Percentiles rank a stretch among this genome's conserved stretches.
Conservation (phyloP, 2,113 vertebrate species). For the Hypanus sabinus region DNA sequence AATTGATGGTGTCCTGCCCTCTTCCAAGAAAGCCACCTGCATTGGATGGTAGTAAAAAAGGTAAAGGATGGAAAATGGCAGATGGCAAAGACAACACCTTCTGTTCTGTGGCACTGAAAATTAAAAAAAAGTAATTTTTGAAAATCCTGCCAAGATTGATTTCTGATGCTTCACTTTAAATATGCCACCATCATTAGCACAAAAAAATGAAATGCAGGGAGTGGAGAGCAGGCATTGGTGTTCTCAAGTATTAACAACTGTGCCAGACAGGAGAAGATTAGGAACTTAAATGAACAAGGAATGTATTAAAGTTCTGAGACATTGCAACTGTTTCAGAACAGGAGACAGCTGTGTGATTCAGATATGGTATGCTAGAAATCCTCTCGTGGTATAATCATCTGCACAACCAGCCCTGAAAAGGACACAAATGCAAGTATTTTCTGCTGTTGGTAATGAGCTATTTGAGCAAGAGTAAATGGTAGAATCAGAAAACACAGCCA, state of each 20-base stretch:
- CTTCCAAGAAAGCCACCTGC: background rate
- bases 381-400: no score
- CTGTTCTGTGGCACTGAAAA: background rate
- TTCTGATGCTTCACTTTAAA: background rate
- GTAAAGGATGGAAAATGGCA: background rate
- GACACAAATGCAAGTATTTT: no score
- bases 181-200: background rate
- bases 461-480: no score
- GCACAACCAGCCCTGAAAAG: no score
- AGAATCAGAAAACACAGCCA: no score
- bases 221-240: background rate
- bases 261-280: no score
- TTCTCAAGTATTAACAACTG: background rate
- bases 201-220: background rate
- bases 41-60: background rate
- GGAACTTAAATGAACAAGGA: no score
- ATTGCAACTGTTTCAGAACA: no score
- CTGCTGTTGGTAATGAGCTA: no score
- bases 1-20: background rate
- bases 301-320: no score
- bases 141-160: background rate
- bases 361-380: no score
- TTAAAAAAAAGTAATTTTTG: background rate
- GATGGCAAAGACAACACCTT: background rate
- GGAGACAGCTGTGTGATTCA: no score